Conservation (phyloP, 2,113 vertebrate genomes). For the Coptodon bakossiorum region DNA sequence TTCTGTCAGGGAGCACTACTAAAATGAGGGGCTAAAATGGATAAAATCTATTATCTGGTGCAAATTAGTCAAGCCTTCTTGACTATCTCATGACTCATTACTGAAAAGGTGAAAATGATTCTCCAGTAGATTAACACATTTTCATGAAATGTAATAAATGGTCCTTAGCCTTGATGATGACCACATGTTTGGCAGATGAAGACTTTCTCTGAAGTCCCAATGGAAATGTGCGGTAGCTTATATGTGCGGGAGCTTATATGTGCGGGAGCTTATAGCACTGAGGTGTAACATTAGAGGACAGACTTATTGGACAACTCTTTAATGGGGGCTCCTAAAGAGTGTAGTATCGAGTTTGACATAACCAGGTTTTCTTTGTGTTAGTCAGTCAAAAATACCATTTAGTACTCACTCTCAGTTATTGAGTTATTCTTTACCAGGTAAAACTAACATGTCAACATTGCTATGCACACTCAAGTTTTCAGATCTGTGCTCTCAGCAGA, state of each 20-base stretch:
- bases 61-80: slow-evolving; percentile 58
- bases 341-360: not conserved
- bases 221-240: not conserved
- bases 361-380: not conserved
- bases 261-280: slow-evolving; percentile 1
- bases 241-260: no score
- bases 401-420: not conserved
- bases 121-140: slow-evolving; percentile 52
- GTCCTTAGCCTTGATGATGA: slow-evolving; percentile 43
- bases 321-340: slow-evolving; percentile 3
- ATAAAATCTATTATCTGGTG: slow-evolving; percentile 51
- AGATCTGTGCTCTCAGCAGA: not conserved
- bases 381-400: not conserved
- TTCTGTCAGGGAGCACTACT: not conserved
- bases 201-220: not conserved
- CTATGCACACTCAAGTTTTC: not conserved
- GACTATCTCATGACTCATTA: slow-evolving; percentile 55
- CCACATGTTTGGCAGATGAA: slow-evolving; percentile 20
- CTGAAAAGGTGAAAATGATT: slow-evolving; percentile 57
- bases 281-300: not conserved
- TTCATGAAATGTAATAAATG: slow-evolving; percentile 52
- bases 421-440: not conserved
- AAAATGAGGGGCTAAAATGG: slow-evolving; percentile 30
- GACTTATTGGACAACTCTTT: slow-evolving; percentile 34
- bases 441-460: not conserved